Base-by-base conservation (phyloP, 2,797 vertebrate genomes). In the Selene dorsalis region DNA sequence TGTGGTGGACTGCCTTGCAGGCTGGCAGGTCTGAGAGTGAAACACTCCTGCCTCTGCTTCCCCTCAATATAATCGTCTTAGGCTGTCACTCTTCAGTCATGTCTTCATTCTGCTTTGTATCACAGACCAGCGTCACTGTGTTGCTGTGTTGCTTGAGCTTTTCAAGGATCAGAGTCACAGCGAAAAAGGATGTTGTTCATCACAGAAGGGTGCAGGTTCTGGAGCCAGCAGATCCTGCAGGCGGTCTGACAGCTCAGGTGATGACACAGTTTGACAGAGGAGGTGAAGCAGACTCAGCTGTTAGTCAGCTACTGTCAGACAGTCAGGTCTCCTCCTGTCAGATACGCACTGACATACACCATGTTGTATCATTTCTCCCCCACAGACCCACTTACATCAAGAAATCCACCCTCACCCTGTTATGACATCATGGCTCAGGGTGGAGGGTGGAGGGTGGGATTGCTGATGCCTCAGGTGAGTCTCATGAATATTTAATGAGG, bases 401-500 rank as follows among this genome's bases (percentile, higher is more conserved):
- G 67, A 47, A 43, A 75, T 30, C 38, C 38, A 53, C 69, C 30
- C 39, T 63, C 79, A 66, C 82, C 55, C 79, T 65, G 2, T n/a
- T 43, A 2, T 53, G 78, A 86, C 82, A 79, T 68, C 1, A 12
- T n/a, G 1, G 65, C 75, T 76, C 57, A 18, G 43, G 84, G 61
- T 61, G 3, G 68, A 18, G 43, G 84, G 61, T 61, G 3, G 68
- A 30, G 22, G 75, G 67, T 11, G 30, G 70, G 17, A 20, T 72
- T 14, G 22, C 41, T 22, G 9, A 12, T 0, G 45, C 78, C 81
- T 75, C 60, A 82, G 80, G 84, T 88, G 70, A 63, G 61, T 69
- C 79, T 86, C 68, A 87, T 84, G 61, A 85, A 84, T 88, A 82
- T 69, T 82, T 64, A 77, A 87, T 43, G 61, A 81, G 59, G 62